Conservation (phyloP, 1,140 invertebrate genomes). For the Pseudomyrmex concolor region DNA sequence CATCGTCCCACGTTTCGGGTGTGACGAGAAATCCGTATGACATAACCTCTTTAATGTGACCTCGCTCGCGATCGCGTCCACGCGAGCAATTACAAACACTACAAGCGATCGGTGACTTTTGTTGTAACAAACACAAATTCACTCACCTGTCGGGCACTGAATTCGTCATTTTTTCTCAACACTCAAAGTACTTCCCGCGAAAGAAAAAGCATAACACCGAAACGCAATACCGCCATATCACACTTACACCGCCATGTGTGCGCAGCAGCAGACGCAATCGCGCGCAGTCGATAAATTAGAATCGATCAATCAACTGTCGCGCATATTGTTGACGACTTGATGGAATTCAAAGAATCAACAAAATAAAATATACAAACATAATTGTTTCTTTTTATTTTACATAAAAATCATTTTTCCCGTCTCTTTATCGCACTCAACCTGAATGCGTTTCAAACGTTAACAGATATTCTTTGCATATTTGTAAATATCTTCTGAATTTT, state of each 20-base stretch:
- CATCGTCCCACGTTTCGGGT: background rate
- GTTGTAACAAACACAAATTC: background rate
- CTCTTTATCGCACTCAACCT: too few species aligned
- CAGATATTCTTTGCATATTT: too few species aligned
- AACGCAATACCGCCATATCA: constrained; percentile 62
- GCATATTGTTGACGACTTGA: constrained; percentile 1
- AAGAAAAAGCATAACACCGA: constrained; percentile 65
- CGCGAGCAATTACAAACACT: background rate
- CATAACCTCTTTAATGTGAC: constrained; percentile 74
- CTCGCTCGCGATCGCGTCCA: constrained; percentile 18
- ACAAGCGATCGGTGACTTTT: background rate
- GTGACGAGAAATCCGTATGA: constrained; percentile 23
- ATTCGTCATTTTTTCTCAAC: constrained; percentile 70
- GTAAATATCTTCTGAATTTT: too few species aligned
- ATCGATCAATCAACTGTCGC: constrained; percentile 68
- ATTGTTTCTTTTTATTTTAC: too few species aligned
- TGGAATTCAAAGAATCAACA: background rate
- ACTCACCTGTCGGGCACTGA: constrained; percentile 76
- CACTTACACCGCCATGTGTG: constrained; percentile 47
- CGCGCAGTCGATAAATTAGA: constrained; percentile 39
- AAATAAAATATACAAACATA: too few species aligned
- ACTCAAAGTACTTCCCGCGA: constrained; percentile 51
- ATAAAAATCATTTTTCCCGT: too few species aligned
- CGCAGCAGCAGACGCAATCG: constrained; percentile 62
- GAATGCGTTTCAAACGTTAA: too few species aligned